phyloP scores from a whole-genome alignment of 2,113 vertebrate species.

The Campylomormyrus tamandua region DNA sequence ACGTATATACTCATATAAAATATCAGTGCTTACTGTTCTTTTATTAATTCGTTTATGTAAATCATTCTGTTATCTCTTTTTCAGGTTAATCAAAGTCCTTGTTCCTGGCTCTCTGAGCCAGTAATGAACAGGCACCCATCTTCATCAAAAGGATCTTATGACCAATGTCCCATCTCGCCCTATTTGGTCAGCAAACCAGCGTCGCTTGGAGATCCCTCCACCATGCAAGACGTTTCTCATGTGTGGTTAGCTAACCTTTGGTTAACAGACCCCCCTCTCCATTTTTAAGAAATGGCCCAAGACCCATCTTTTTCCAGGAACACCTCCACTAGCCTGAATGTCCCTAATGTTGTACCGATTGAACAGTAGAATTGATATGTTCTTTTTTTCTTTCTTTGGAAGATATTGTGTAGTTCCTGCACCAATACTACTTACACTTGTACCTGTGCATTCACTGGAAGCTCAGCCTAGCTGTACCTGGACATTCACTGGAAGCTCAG shows the following conservation, averaged over 20 bases:
- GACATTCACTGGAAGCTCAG: not conserved
- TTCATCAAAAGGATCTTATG: not conserved
- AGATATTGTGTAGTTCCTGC: not conserved
- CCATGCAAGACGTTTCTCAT: not conserved
- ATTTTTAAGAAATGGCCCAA: not conserved
- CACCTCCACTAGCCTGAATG: not conserved
- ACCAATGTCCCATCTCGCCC: not conserved
- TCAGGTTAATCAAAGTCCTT: not conserved
- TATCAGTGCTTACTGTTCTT: not conserved
- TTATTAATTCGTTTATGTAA: not conserved
- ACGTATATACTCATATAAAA: not conserved
- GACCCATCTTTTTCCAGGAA: not conserved
- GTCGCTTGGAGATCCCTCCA: not conserved
- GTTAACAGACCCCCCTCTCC: not conserved
- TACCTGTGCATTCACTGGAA: not conserved
- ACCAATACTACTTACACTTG: not conserved
- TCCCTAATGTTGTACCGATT: not conserved
- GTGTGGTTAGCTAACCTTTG: not conserved
- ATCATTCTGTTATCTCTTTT: not conserved
- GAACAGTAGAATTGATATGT: not conserved
- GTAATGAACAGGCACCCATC: not conserved
- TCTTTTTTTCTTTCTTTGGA: not conserved
- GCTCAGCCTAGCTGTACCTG: not conserved
- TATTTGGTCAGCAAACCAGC: not conserved
- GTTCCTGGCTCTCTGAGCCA: not conserved